A percentile compares a stretch with the other conserved stretches of the same genome.
These are phyloP conservation scores for Thymelicus lineola DNA, from an alignment of 2,888 invertebrate genomes.

Conservation along the genomic window DNA sequence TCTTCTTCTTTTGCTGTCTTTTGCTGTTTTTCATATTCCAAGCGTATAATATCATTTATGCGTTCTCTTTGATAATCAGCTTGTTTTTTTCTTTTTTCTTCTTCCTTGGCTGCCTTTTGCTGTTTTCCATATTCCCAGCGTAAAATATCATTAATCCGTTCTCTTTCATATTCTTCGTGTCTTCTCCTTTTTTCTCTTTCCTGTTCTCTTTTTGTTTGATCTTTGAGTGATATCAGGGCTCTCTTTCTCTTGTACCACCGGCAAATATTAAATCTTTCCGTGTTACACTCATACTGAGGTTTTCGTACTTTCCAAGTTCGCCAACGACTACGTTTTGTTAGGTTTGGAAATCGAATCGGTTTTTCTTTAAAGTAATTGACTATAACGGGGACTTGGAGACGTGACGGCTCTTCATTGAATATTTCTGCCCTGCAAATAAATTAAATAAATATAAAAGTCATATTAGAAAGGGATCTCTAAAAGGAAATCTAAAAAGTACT, in stretches of 20 bases:
- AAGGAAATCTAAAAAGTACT: too few relatives aligned
- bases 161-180: conserved; percentile 41
- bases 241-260: conserved; percentile 50
- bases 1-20: background rate
- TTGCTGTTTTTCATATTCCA: conserved; percentile 36
- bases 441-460: too few relatives aligned
- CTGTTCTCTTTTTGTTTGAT: conserved; percentile 40
- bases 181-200: conserved; percentile 35
- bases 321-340: conserved; percentile 14
- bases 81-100: background rate
- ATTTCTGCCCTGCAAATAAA: too few relatives aligned
- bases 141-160: conserved; percentile 40
- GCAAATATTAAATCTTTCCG: conserved; percentile 40
- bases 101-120: background rate
- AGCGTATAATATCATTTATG: conserved; percentile 37
- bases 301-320: conserved; percentile 21
- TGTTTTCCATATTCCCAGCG: conserved; percentile 30
- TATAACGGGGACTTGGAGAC: background rate
- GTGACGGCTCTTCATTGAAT: background rate
- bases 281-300: conserved; percentile 19
- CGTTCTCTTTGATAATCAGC: conserved; percentile 42
- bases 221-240: conserved; percentile 43
- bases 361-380: background rate
- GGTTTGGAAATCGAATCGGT: background rate
- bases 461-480: too few relatives aligned